Percentiles rank a stretch among this genome's conserved stretches.
These are phyloP conservation scores for Leucopternis melanops DNA, from an alignment of 2,113 vertebrate genomes.

Conservation along the genomic window DNA sequence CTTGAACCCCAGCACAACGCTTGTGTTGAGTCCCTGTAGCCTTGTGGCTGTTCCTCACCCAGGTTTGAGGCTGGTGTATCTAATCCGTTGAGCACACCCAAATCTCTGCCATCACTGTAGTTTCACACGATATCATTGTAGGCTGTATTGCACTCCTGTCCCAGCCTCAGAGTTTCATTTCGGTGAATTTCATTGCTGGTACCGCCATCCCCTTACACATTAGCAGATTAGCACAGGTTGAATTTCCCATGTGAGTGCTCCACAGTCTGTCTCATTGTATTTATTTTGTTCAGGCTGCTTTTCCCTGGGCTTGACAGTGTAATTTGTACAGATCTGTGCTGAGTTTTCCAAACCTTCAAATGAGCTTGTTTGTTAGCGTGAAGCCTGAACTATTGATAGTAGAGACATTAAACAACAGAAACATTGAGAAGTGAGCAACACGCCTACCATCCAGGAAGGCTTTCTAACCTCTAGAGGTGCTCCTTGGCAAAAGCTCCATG, in stretches of 20 bases:
- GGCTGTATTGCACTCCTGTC: neutral
- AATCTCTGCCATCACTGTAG: neutral
- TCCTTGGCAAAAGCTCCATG: neutral
- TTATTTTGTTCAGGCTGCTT: slow-evolving; percentile 54
- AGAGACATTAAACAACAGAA: neutral
- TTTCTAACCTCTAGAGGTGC: neutral
- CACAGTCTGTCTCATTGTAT: slow-evolving; percentile 23
- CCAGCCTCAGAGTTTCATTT: neutral
- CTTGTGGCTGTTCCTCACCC: neutral
- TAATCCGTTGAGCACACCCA: neutral
- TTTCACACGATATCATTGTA: fast-evolving
- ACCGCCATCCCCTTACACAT: neutral
- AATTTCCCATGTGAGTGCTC: neutral
- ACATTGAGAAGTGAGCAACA: neutral
- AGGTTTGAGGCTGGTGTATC: neutral
- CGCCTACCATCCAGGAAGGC: neutral
- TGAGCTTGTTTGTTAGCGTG: neutral
- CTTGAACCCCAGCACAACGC: fast-evolving
- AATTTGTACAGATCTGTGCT: slow-evolving; percentile 25
- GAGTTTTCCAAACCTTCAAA: slow-evolving; percentile 40
- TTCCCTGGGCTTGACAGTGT: slow-evolving; percentile 54
- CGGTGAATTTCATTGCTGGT: neutral
- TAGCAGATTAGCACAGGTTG: slow-evolving; percentile 26
- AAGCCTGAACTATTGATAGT: neutral
- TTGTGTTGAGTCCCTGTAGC: fast-evolving